Evolutionary conservation across 2,888 invertebrate genomes (phyloP).

Genomic region (Plebejus melissa): DNA sequence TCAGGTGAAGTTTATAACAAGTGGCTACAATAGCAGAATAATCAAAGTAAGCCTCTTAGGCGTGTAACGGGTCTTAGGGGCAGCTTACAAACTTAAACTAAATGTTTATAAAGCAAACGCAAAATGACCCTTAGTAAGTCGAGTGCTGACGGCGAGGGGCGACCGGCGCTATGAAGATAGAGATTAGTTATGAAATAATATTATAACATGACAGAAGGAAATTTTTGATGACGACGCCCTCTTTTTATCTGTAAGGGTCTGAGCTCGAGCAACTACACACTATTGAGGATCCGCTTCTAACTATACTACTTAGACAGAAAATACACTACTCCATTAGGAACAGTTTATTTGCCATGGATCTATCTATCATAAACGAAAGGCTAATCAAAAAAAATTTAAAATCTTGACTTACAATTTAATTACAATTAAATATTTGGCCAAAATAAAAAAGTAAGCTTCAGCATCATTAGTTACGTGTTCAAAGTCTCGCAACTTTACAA

Average conservation of each 20-base stretch:
- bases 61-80: neutral
- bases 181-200: neutral
- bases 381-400: no score
- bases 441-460: neutral
- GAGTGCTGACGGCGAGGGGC: neutral
- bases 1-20: slow-evolving; percentile 4
- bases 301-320: no score
- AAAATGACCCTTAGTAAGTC: slow-evolving; percentile 1
- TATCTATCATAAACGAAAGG: no score
- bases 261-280: no score
- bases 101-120: slow-evolving; percentile 19
- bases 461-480: neutral
- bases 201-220: neutral
- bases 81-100: slow-evolving; percentile 14
- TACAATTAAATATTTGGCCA: no score
- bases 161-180: neutral
- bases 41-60: slow-evolving; percentile 12
- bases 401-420: no score
- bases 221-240: no score
- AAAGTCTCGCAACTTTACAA: neutral
- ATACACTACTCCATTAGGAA: no score
- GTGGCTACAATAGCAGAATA: neutral
- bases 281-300: no score
- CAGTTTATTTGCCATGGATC: no score
- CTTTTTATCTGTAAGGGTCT: no score